Base-by-base conservation (phyloP, 1,140 invertebrate genomes). In the Tetramorium alpestre region DNA sequence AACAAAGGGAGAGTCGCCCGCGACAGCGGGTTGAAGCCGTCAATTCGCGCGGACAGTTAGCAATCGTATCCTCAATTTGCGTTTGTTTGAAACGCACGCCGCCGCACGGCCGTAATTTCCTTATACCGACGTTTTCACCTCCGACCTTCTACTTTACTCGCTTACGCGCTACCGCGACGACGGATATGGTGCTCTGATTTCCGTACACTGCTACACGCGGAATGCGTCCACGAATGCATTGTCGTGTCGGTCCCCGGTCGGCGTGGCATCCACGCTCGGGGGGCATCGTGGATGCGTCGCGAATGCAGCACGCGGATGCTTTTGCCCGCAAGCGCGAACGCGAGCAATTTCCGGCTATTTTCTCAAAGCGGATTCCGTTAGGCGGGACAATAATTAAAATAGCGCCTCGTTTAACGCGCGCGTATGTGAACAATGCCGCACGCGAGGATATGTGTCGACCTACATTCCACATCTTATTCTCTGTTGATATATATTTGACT, bases 131-230 rank as follows among this genome's bases (percentile, higher is more conserved):
- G 6, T 47, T 11, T 60, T 70, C 41, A 62, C 28, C 80, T 73
- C 28, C 80, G 69, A 84, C 22, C 41, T n/a, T 41, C 5, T 3
- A 18, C 13, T 41, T 47, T 28, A 18, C 1, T 13, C 49, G 33
- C 22, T 72, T 62, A 38, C 18, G 25, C 22, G 28, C 13, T 25
- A 41, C 47, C 18, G 38, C 22, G 49, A 16, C 80, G 41, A 73
- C 54, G 69, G 54, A 75, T 84, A 49, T 44, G 56, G 56, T 28
- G 80, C 58, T 84, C 80, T 84, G 69, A 84, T 84, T 84, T 84
- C 44, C n/a, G 69, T 16, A 54, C 33, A 33, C n/a, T n/a, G n/a
- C 16, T 18, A 54, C 33, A 33, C 41, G 54, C 80, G 80, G 69
- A 84, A 84, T 60, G 54, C 80, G 54, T 73, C 51, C 69, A 44